Base-by-base conservation (phyloP, 2,797 vertebrate species). In the Lutjanus campechanus region DNA sequence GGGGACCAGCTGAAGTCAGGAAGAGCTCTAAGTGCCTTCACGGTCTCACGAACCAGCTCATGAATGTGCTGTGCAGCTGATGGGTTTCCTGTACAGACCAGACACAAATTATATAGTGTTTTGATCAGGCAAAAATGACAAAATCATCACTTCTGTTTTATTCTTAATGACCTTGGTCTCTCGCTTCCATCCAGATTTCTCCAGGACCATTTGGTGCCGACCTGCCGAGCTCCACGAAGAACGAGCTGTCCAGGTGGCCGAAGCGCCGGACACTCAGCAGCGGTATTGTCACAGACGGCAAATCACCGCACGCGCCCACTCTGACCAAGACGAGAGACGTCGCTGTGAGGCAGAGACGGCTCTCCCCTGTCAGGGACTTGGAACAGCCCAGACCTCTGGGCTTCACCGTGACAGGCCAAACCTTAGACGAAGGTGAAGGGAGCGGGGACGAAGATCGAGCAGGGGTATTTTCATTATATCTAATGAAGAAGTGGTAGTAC, bases 161-260 rank as follows among this genome's bases (percentile, higher is more conserved):
- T 1, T 43, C 40, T 9, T 7, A 0, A 7, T 53, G 29, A 93
- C 94, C 90, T 88, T 85, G 84, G 15, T 93, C 88, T 15, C 67
- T 76, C 0, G 85, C 88, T n/a, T 90, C 91, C 92, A 95, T 90
- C 94, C 94, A 95, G 76, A 95, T 91, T 73, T 94, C 92, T 53
- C 93, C 93, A 0, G 94, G 91, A 1, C 94, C 93, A 1, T 79
- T 75, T 0, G 92, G 94, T 0, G 91, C 91, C 1, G 88, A 87
- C 51, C 93, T 82, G 73, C 94, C 94, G 0, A 95, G 89, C 88
- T 95, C 93, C 85, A 95, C 11, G 60, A 88, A 95, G 83, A 95
- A 95, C 6, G 71, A 81, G 15, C 86, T 89, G 0, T 93, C 88
- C 62, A 79, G 67, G 75, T 94, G 92, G 3, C 94, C 94, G 0